phyloP scores from a whole-genome alignment of 2,113 vertebrate genomes.

The Pogonocichla stellata region DNA sequence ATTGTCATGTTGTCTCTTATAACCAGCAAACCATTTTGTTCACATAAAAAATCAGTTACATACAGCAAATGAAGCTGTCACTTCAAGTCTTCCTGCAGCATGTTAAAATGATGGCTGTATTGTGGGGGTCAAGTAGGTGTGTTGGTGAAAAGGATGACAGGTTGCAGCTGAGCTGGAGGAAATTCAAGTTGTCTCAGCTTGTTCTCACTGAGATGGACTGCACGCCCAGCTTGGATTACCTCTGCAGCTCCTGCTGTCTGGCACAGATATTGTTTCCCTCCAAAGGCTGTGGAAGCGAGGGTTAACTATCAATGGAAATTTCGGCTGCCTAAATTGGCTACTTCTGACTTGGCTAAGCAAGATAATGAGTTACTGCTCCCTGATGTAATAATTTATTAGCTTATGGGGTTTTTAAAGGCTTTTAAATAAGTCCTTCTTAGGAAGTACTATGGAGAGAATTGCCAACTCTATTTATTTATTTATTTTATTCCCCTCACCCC shows the following conservation, averaged over 20 bases:
- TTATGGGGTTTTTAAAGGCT: not conserved
- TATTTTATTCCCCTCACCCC: accelerated
- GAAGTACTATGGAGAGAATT: not conserved
- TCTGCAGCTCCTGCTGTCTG: not conserved
- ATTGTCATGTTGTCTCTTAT: not conserved
- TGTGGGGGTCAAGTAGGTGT: not conserved
- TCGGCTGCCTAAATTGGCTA: not conserved
- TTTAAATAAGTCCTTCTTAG: not conserved
- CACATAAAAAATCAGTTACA: not conserved
- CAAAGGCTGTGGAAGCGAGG: not conserved
- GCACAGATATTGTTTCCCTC: not conserved
- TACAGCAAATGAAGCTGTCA: not conserved
- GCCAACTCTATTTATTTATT: not conserved
- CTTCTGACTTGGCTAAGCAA: not conserved
- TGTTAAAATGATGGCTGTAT: not conserved
- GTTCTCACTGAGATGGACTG: not conserved
- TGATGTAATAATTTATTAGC: not conserved
- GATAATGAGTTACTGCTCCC: not conserved
- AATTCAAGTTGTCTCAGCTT: not conserved
- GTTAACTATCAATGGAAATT: not conserved
- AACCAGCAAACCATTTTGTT: not conserved
- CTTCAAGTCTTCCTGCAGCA: not conserved
- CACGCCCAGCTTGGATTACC: not conserved
- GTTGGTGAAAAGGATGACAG: not conserved
- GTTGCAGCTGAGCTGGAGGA: constrained; percentile 15